These are phyloP conservation scores for Mormyrus iriodes DNA, from an alignment of 2,113 vertebrate species.

Conservation along the genomic window DNA sequence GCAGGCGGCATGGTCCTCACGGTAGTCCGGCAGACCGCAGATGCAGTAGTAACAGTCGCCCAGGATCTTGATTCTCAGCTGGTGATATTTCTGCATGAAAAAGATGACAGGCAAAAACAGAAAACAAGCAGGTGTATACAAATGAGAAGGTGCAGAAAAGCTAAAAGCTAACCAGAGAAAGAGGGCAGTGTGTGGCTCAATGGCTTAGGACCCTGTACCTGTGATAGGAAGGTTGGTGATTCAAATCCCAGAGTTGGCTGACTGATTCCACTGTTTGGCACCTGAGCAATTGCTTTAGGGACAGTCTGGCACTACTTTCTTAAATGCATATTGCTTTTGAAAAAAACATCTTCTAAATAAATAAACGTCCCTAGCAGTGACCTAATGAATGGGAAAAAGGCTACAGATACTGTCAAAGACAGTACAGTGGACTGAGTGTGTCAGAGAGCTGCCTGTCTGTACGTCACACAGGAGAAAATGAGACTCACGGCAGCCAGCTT, in stretches of 20 bases:
- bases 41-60: conserved; percentile 97
- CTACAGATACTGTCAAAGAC: not conserved
- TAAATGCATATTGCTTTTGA: not conserved
- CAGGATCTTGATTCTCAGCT: conserved; percentile 90
- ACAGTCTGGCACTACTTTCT: not conserved
- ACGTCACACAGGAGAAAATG: not conserved
- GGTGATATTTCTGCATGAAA: conserved; percentile 74
- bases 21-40: conserved; percentile 85
- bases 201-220: not conserved
- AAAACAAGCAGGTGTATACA: not conserved
- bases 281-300: not conserved
- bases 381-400: not conserved
- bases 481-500: conserved; percentile 82
- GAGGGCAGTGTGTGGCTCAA: not conserved
- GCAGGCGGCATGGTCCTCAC: conserved; percentile 85
- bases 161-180: not conserved
- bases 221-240: not conserved
- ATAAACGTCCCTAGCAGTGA: not conserved
- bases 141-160: not conserved
- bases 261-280: not conserved
- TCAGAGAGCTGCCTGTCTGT: not conserved
- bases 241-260: not conserved
- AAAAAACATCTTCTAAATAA: not conserved
- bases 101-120: too few species aligned
- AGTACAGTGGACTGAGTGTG: not conserved